Conservation (phyloP, 2,797 vertebrate species). For the Melanotaenia nigrans region DNA sequence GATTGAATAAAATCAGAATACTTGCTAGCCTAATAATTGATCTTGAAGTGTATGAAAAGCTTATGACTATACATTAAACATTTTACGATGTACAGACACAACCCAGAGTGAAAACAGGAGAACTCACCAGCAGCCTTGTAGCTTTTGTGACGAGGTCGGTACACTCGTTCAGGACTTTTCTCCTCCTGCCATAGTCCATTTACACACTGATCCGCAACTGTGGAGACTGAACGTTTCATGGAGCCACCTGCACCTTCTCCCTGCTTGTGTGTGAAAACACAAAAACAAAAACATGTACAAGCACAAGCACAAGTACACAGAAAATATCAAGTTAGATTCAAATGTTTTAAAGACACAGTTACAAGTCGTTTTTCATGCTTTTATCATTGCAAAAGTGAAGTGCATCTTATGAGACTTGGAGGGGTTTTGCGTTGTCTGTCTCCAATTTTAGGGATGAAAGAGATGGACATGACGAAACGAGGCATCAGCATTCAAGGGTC, state of each 20-base stretch:
- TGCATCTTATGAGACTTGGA: slow-evolving; percentile 18
- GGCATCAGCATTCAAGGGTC: slow-evolving; percentile 56
- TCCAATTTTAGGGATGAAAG: slow-evolving; percentile 35
- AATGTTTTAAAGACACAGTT: slow-evolving; percentile 6
- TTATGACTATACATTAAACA: not conserved
- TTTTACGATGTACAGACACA: not conserved
- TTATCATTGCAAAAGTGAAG: slow-evolving; percentile 31
- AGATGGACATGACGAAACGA: slow-evolving; percentile 31
- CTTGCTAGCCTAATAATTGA: not conserved
- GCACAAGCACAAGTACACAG: not conserved
- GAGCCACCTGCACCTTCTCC: slow-evolving; percentile 86
- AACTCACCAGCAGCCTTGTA: slow-evolving; percentile 90
- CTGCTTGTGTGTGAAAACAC: slow-evolving; percentile 71
- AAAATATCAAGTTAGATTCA: slow-evolving; percentile 18
- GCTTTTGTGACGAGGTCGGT: slow-evolving; percentile 92
- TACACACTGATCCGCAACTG: slow-evolving; percentile 89
- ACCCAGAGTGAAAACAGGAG: not conserved
- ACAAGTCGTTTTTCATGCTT: slow-evolving; percentile 43
- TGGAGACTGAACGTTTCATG: slow-evolving; percentile 92
- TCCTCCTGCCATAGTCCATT: slow-evolving; percentile 94
- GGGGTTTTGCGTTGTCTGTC: slow-evolving; percentile 26
- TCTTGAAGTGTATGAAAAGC: not conserved
- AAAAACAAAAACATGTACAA: slow-evolving; percentile 37
- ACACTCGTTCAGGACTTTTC: slow-evolving; percentile 92
- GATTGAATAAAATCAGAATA: not conserved